Evolutionary conservation across 1,140 invertebrate genomes (phyloP).

Genomic region (Penaeus chinensis): DNA sequence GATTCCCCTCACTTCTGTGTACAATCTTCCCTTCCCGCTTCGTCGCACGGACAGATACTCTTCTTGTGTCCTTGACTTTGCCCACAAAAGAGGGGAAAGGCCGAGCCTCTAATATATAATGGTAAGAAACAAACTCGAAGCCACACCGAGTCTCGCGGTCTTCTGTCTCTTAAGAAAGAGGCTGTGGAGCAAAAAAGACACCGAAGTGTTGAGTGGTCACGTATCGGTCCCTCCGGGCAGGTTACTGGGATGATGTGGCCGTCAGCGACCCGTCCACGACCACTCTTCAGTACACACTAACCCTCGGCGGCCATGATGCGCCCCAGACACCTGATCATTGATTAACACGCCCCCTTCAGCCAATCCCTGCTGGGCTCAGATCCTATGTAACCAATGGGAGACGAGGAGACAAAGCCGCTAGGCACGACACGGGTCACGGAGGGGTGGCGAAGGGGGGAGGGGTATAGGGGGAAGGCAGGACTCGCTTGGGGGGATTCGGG

Average conservation of each 20-base stretch:
- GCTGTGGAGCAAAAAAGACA: too few relatives aligned
- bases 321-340: slow-evolving; percentile 53
- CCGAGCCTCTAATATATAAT: too few relatives aligned
- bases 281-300: slow-evolving; percentile 57
- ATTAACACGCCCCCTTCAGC: slow-evolving; percentile 53
- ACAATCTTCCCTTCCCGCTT: too few relatives aligned
- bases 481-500: slow-evolving; percentile 5
- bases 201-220: too few relatives aligned
- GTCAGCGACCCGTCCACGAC: slow-evolving; percentile 39
- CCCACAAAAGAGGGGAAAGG: too few relatives aligned
- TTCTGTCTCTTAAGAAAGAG: too few relatives aligned
- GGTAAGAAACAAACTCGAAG: too few relatives aligned
- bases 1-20: too few relatives aligned
- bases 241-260: not conserved
- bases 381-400: slow-evolving; percentile 51
- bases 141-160: too few relatives aligned
- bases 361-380: slow-evolving; percentile 49
- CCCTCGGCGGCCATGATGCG: slow-evolving; percentile 53
- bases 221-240: too few relatives aligned
- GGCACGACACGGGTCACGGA: slow-evolving; percentile 34
- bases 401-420: slow-evolving; percentile 46
- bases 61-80: too few relatives aligned
- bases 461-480: not conserved
- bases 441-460: slow-evolving; percentile 18
- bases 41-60: too few relatives aligned